These are phyloP conservation scores for Drosophila mulleri DNA, from an alignment of 2,888 invertebrate species.

Conservation along the genomic window DNA sequence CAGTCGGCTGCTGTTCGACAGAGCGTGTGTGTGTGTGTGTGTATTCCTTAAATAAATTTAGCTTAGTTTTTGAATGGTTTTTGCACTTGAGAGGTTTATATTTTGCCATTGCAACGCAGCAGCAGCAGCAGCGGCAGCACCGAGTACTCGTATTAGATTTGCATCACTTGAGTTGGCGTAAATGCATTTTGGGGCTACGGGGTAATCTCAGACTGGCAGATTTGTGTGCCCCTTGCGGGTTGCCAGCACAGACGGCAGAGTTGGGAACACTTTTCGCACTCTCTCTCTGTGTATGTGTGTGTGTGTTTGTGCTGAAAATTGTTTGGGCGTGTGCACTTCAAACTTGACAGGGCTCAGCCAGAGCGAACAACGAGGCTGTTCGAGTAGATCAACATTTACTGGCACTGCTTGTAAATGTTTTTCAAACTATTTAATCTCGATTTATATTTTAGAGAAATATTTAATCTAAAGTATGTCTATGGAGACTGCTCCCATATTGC, in stretches of 20 bases:
- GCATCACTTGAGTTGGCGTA: conserved; percentile 79
- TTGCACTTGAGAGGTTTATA: conserved; percentile 79
- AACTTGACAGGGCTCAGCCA: conserved; percentile 47
- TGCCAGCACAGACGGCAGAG: conserved; percentile 13
- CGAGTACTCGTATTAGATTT: conserved; percentile 70
- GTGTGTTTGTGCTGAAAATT: conserved; percentile 55
- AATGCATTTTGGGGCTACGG: conserved; percentile 75
- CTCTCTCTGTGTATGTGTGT: conserved; percentile 16
- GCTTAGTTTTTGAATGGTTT: conserved; percentile 80
- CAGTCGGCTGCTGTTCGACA: conserved; percentile 25
- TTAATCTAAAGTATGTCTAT: conserved; percentile 1
- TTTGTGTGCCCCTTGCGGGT: conserved; percentile 51
- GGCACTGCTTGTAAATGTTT: conserved; percentile 28
- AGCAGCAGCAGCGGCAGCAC: conserved; percentile 20
- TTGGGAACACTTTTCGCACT: conserved; percentile 21
- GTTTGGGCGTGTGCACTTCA: conserved; percentile 68
- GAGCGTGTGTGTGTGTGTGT: conserved; percentile 40
- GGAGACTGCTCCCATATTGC: background rate
- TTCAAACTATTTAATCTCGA: conserved; percentile 25
- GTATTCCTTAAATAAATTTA: conserved; percentile 78
- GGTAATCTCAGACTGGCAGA: conserved; percentile 75
- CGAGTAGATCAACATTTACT: conserved; percentile 41
- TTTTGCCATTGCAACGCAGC: conserved; percentile 58
- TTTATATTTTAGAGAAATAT: conserved; percentile 11
- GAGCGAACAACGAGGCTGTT: conserved; percentile 4